Percentiles rank a stretch among this genome's conserved stretches.
These are phyloP conservation scores for Rhagonycha lutea DNA, from an alignment of 2,888 invertebrate species.

Conservation along the genomic window DNA sequence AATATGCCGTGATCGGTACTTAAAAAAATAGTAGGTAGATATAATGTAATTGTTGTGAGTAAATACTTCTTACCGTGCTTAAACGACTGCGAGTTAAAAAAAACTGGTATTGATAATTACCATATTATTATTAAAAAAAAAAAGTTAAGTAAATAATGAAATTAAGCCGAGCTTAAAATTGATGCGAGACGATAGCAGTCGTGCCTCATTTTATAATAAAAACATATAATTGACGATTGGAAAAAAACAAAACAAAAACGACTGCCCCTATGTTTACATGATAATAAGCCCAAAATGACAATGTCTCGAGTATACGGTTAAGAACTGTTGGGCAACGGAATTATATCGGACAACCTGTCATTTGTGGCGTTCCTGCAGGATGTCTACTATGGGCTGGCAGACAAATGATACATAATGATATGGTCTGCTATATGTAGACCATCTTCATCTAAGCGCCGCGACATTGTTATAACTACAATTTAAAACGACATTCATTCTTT, in stretches of 20 bases:
- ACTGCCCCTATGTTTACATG: constrained; percentile 22
- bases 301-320: constrained; percentile 23
- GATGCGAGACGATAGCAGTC: not conserved
- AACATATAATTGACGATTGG: not conserved
- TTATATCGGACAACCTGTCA: constrained; percentile 42
- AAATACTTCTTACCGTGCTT: not conserved
- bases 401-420: constrained; percentile 48
- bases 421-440: constrained; percentile 35
- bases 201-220: not conserved
- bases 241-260: constrained; percentile 3
- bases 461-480: constrained; percentile 17
- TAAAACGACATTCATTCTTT: constrained; percentile 15
- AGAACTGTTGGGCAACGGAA: constrained; percentile 32
- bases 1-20: not conserved
- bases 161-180: not conserved
- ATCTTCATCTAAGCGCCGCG: constrained; percentile 32
- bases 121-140: not conserved
- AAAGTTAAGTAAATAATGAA: not conserved
- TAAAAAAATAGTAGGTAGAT: not conserved
- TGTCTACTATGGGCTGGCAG: constrained; percentile 41
- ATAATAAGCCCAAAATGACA: constrained; percentile 29
- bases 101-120: not conserved
- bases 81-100: not conserved
- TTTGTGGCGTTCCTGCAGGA: constrained; percentile 45
- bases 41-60: not conserved